A percentile compares a stretch with the other conserved stretches of the same genome.
Evolutionary conservation across 2,113 vertebrate genomes (phyloP).

Genomic region (Forbesichthys agassizii): DNA sequence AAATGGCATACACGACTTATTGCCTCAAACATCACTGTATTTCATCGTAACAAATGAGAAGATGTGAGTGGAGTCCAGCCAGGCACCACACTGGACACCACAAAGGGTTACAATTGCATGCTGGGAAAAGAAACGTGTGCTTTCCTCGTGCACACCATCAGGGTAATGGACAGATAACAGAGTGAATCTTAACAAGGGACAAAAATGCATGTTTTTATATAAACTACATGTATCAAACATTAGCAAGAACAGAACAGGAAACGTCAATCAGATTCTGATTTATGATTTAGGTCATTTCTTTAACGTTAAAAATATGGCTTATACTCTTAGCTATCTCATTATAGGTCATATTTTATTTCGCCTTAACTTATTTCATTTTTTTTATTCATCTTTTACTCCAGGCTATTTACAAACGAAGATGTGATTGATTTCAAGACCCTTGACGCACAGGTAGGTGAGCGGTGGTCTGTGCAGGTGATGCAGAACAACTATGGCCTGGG

Average conservation of each 20-base stretch:
- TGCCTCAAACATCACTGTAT: slow-evolving; percentile 74
- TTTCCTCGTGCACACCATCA: slow-evolving; percentile 24
- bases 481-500: slow-evolving; percentile 11
- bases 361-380: slow-evolving; percentile 60
- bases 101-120: slow-evolving; percentile 64
- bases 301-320: slow-evolving; percentile 83
- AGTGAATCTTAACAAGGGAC: slow-evolving; percentile 54
- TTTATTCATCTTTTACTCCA: slow-evolving; percentile 48
- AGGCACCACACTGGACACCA: slow-evolving; percentile 46
- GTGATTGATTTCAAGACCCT: slow-evolving; percentile 10
- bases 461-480: slow-evolving; percentile 25
- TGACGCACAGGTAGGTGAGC: too few relatives aligned
- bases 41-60: slow-evolving; percentile 54
- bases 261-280: slow-evolving; percentile 59
- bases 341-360: slow-evolving; percentile 60
- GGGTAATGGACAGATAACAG: slow-evolving; percentile 37
- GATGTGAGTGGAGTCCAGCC: slow-evolving; percentile 14
- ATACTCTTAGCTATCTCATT: slow-evolving; percentile 74
- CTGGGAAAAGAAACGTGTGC: slow-evolving; percentile 45
- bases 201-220: slow-evolving; percentile 61
- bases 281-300: slow-evolving; percentile 74
- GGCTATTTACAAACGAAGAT: slow-evolving; percentile 78
- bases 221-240: slow-evolving; percentile 70
- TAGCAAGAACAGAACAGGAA: slow-evolving; percentile 66
- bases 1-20: slow-evolving; percentile 71